phyloP scores from a whole-genome alignment of 2,888 invertebrate species.

The Lasioglossum vierecki region DNA sequence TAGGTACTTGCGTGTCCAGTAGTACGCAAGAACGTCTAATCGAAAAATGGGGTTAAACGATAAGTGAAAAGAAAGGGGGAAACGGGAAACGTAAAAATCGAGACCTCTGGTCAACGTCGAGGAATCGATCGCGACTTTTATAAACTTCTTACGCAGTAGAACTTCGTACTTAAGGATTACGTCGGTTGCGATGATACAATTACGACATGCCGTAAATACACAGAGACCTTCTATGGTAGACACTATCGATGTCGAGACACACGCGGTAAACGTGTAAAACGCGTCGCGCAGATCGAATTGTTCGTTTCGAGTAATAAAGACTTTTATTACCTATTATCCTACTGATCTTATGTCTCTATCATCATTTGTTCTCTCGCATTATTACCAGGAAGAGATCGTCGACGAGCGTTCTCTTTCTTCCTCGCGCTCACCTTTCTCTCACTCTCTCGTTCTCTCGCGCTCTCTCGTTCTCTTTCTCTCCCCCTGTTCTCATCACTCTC shows the following conservation, averaged over 20 bases:
- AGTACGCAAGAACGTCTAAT: background rate
- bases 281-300: slow-evolving; percentile 39
- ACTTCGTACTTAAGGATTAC: slow-evolving; percentile 34
- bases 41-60: background rate
- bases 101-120: background rate
- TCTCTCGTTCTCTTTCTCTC: background rate
- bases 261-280: slow-evolving; percentile 29
- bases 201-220: slow-evolving; percentile 32
- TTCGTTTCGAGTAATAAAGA: slow-evolving; percentile 48
- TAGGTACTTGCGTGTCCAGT: slow-evolving; percentile 5
- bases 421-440: slow-evolving; percentile 24
- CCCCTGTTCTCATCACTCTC: background rate
- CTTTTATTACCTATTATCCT: slow-evolving; percentile 48
- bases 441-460: background rate
- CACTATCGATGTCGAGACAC: slow-evolving; percentile 43
- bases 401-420: background rate
- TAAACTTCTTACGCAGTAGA: slow-evolving; percentile 21
- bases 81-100: slow-evolving; percentile 11
- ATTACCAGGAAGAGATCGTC: slow-evolving; percentile 39
- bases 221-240: slow-evolving; percentile 59
- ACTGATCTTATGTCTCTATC: slow-evolving; percentile 49
- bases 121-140: slow-evolving; percentile 11
- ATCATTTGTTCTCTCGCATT: slow-evolving; percentile 16
- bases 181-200: slow-evolving; percentile 32
- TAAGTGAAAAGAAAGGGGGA: background rate